These are phyloP conservation scores for Mus musculus DNA, from an alignment of 2,113 vertebrate genomes.

Conservation along the genomic window DNA sequence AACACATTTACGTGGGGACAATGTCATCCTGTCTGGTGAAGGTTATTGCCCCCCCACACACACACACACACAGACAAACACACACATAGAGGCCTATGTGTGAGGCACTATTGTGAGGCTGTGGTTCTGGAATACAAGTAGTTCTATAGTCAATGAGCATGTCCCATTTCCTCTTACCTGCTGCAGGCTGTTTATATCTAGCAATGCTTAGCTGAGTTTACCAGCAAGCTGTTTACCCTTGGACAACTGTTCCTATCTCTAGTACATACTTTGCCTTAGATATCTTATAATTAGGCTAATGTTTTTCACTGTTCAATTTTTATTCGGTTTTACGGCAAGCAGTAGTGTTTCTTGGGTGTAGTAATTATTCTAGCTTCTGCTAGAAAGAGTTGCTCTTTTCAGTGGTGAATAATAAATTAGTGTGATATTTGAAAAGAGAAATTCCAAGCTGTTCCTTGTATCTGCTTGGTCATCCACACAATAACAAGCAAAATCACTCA, in stretches of 20 bases:
- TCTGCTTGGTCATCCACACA: conserved; percentile 2
- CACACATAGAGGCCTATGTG: no score
- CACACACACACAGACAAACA: no score
- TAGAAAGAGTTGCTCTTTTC: background rate
- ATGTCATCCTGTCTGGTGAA: background rate
- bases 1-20: background rate
- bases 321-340: background rate
- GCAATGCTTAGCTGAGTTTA: background rate
- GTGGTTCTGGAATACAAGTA: background rate
- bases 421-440: background rate
- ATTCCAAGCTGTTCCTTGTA: background rate
- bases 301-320: background rate
- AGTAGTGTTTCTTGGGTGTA: background rate
- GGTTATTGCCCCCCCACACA: background rate
- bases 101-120: background rate
- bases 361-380: background rate
- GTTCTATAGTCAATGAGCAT: background rate
- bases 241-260: background rate
- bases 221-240: background rate
- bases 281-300: background rate
- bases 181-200: background rate
- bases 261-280: background rate
- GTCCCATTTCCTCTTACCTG: background rate
- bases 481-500: conserved; percentile 6
- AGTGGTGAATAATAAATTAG: conserved; percentile 28